Base-by-base conservation (phyloP, 2,797 vertebrate species). In the Phrynocephalus vlangalii region DNA sequence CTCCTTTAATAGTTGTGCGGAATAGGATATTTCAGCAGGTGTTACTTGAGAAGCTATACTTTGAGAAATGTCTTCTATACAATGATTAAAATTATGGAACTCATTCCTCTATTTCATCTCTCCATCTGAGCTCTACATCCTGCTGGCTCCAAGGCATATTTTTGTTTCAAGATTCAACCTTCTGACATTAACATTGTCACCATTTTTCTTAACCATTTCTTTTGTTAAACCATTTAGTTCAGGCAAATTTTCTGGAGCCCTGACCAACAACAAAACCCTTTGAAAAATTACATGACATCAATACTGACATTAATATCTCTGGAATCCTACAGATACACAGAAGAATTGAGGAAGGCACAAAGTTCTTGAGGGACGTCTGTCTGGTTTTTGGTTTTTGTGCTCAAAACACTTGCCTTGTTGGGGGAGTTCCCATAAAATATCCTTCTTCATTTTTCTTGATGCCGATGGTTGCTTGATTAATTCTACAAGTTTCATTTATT, bases 261-360 rank as follows among this genome's bases (percentile, higher is more conserved):
- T 92, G 83, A 33, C 91, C 71, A 72, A 91, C 92, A 92, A 83
- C 1, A 85, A 28, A 83, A 52, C 52, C 1, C 68, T 86, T 87
- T 91, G 9, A 13, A 22, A 5, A 88, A 87, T 24, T 89, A 83
- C 81, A 77, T 67, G 90, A 88, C 86, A 88, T 85, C 50, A 50
- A 0, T 84, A 86, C 92, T 91, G 76, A 8, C 85, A 89, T 85
- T 82, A 90, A 81, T 90, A 86, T 77, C 91, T 86, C 90, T 85
- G 5, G 3, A 60, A 38, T 6, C 56, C 0, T 0, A 26, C 1
- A 30, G 11, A 4, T 72, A 85, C 15, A 26, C 1, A 82, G 28
- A 24, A 67, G 63, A 85, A 48, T 78, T 67, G 16, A n/a, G 44
- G 6, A 66, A 84, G 50, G 16, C 8, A 24, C n/a, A 79, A 30